Percentiles rank a stretch among this genome's conserved stretches.
Evolutionary conservation across 1,140 invertebrate species (phyloP).

Genomic region (Anastrepha ludens): DNA sequence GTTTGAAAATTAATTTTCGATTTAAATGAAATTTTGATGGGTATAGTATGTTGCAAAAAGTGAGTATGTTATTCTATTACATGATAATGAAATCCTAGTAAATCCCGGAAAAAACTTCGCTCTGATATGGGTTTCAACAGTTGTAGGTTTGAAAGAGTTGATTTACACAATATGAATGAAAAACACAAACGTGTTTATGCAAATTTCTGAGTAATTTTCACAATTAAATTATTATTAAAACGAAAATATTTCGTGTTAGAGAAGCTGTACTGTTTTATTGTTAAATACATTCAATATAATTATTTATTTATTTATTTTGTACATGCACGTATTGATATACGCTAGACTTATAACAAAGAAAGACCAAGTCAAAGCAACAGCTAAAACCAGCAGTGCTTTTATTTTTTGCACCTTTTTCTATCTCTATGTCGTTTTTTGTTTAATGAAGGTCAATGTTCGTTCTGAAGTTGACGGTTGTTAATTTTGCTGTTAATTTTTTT

Average conservation of each 20-base stretch:
- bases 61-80: too few relatives aligned
- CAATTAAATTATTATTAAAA: too few relatives aligned
- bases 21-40: too few relatives aligned
- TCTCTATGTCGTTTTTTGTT: background rate
- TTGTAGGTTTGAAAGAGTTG: too few relatives aligned
- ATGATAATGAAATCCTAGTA: too few relatives aligned
- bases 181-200: too few relatives aligned
- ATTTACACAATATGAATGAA: too few relatives aligned
- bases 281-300: background rate
- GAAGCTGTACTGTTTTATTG: background rate
- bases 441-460: conserved; percentile 43
- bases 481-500: conserved; percentile 32
- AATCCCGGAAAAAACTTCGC: too few relatives aligned
- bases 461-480: conserved; percentile 45
- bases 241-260: background rate
- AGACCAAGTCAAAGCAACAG: background rate
- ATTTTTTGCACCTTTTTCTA: background rate
- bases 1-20: too few relatives aligned
- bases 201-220: too few relatives aligned
- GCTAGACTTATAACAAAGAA: background rate
- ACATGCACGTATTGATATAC: background rate
- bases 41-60: too few relatives aligned
- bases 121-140: too few relatives aligned
- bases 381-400: background rate
- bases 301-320: background rate